A percentile compares a stretch with the other conserved stretches of the same genome.
Conservation (phyloP, 2,888 invertebrate genomes). For the Beris morrisii region DNA sequence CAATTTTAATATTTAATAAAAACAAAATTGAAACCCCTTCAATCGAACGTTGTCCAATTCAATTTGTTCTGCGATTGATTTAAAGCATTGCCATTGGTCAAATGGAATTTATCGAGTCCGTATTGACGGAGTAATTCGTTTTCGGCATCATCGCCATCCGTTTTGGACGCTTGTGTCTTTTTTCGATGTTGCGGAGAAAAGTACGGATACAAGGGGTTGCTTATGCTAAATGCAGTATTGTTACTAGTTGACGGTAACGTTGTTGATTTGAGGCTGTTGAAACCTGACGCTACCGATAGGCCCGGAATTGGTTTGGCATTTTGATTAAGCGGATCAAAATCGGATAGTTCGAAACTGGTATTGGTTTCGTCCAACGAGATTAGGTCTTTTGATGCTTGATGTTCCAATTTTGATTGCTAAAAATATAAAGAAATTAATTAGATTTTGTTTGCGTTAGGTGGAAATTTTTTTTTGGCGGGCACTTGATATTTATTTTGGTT, state of each 20-base stretch:
- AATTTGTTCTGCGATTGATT: neutral
- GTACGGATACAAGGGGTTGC: slow-evolving; percentile 58
- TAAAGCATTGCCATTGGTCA: slow-evolving; percentile 42
- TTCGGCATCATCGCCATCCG: slow-evolving; percentile 49
- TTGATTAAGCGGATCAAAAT: slow-evolving; percentile 66
- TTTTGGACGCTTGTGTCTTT: slow-evolving; percentile 24
- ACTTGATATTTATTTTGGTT: too few relatives aligned
- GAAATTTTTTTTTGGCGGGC: too few relatives aligned
- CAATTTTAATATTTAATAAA: too few relatives aligned
- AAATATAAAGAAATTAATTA: neutral
- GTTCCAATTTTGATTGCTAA: slow-evolving; percentile 43
- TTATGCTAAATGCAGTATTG: neutral
- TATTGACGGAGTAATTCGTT: slow-evolving; percentile 54
- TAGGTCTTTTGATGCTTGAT: slow-evolving; percentile 61
- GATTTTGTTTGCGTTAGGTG: neutral
- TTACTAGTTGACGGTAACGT: slow-evolving; percentile 14
- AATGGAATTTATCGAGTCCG: slow-evolving; percentile 54
- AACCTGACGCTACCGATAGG: slow-evolving; percentile 31
- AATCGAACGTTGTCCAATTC: slow-evolving; percentile 32
- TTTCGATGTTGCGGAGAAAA: slow-evolving; percentile 56
- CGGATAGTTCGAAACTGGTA: slow-evolving; percentile 64
- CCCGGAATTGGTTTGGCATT: slow-evolving; percentile 56
- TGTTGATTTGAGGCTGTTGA: neutral
- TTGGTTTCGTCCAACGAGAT: slow-evolving; percentile 70
- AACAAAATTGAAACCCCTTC: neutral